Conservation (phyloP, 2,888 invertebrate species). For the Acholoe squamosa region DNA sequence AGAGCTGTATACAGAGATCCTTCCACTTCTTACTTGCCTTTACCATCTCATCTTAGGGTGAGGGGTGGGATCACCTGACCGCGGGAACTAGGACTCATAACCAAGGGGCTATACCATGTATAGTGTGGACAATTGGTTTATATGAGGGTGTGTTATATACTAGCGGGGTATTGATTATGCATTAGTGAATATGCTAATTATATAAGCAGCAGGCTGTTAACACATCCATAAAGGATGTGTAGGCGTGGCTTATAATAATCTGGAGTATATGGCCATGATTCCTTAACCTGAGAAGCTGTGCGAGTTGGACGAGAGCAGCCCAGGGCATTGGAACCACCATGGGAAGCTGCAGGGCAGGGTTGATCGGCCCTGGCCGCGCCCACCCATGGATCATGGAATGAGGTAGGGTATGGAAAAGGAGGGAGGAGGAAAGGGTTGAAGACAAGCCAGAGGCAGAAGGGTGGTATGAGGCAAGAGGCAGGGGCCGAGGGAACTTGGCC, state of each 20-base stretch:
- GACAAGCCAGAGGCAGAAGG: conserved; percentile 61
- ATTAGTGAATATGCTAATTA: not conserved
- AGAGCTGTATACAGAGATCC: not conserved
- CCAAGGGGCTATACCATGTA: not conserved
- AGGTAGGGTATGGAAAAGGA: not conserved
- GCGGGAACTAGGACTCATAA: not conserved
- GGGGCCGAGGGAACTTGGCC: not conserved
- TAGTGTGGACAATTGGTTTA: too few relatives aligned
- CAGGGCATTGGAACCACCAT: not conserved
- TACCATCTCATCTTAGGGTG: not conserved
- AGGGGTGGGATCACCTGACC: conserved; percentile 25
- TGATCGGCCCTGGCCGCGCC: not conserved
- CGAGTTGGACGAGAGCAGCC: conserved; percentile 4
- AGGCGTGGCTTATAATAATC: not conserved
- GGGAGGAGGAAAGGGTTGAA: conserved; percentile 49
- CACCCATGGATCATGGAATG: not conserved
- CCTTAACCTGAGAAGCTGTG: not conserved
- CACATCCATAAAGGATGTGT: not conserved
- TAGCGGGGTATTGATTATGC: too few relatives aligned
- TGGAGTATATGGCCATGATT: not conserved
- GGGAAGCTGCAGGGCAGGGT: not conserved
- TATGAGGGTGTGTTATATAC: too few relatives aligned
- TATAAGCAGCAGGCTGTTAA: not conserved
- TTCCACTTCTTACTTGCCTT: conserved; percentile 61
- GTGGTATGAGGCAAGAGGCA: conserved; percentile 42